Percentiles rank a stretch among this genome's conserved stretches.
Conservation (phyloP, 2,888 invertebrate species). For the Andrena chrysosceles region DNA sequence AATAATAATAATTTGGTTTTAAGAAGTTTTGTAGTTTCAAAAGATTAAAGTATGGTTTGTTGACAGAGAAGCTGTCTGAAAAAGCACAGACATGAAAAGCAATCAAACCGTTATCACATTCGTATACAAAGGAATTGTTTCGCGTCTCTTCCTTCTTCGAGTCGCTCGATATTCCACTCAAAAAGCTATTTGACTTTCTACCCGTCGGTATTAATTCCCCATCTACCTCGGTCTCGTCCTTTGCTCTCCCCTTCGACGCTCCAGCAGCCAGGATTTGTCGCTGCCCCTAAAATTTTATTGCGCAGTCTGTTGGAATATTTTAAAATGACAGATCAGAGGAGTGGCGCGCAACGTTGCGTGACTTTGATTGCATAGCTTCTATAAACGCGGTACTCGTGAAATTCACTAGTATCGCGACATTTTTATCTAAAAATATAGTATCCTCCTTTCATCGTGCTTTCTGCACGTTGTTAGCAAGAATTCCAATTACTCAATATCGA, state of each 20-base stretch:
- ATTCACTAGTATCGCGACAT: neutral
- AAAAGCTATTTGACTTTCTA: constrained; percentile 38
- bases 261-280: constrained; percentile 33
- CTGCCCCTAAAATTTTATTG: constrained; percentile 55
- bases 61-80: neutral
- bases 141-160: constrained; percentile 18
- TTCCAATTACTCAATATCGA: neutral
- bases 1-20: neutral
- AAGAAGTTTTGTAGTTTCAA: no score
- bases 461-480: neutral
- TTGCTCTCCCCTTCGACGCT: constrained; percentile 1
- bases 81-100: neutral
- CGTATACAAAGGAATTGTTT: constrained; percentile 38
- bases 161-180: constrained; percentile 42
- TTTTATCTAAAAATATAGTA: no score
- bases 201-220: constrained; percentile 62
- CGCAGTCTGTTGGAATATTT: constrained; percentile 57
- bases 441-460: no score
- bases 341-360: neutral
- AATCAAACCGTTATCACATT: constrained; percentile 34
- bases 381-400: constrained; percentile 42
- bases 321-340: constrained; percentile 41
- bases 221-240: constrained; percentile 31
- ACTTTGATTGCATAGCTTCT: constrained; percentile 55
- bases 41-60: no score